Evolutionary conservation across 2,797 vertebrate species (phyloP), one percentile per base, ranked within the genome.

Genomic region (Labroides dimidiatus): DNA sequence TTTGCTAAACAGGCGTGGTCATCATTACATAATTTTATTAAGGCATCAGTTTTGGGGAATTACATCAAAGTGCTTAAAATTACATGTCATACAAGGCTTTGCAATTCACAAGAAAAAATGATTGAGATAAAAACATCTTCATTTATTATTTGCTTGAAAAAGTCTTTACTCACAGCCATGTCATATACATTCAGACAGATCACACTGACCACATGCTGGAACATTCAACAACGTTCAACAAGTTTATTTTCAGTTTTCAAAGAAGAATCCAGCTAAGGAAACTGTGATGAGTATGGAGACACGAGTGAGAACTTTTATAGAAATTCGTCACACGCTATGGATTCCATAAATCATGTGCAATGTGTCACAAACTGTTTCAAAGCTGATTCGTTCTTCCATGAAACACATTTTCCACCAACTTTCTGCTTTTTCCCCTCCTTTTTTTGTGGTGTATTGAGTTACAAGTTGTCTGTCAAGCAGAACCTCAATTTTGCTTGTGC

Each of bases 381-480:
- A n/a, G n/a, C 30, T 8, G 7, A 33, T 33, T 33, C 30, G 7
- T 9, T 19, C n/a, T 21, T 1, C 21, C 2, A 16, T 48, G 6
- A 23, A 23, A 14, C 20, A 14, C 3, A 24, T 12, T 12, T 20
- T 2, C 1, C 59, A 24, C 43, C 49, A 7, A 2, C 1, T 2
- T 36, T 45, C 20, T 53, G 15, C 19, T 68, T n/a, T 33, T 55
- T 8, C 1, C 10, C 2, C 1, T 2, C 6, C 20, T 33, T 37
- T 53, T 37, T n/a, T 11, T 5, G 12, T 36, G 17, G 42, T 21
- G 24, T 45, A 27, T 66, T 47, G n/a, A 60, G 62, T 59, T 75
- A 47, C 62, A 64, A 42, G 55, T 62, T 50, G 37, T 74, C 42
- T 64, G 23, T 64, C 44, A 57, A 64, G 61, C 48, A 21, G 13